Conservation (phyloP, 2,797 vertebrate species). For the Emydoidea blandingii region DNA sequence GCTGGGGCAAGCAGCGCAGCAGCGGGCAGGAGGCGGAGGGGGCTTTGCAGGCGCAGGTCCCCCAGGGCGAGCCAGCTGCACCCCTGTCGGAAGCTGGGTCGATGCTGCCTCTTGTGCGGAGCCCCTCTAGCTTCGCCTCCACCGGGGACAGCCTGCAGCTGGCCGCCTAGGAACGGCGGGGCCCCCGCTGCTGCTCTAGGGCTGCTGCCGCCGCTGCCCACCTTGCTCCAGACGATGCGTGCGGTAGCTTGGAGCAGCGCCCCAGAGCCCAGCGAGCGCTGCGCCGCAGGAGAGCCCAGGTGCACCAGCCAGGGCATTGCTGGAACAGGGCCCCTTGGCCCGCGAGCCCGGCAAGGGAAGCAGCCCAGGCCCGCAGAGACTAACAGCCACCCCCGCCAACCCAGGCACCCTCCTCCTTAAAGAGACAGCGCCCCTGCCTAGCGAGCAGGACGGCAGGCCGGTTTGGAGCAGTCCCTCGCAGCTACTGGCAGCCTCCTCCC, state of each 20-base stretch:
- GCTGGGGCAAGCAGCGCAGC: neutral
- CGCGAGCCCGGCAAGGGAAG: neutral
- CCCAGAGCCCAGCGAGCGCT: too few relatives aligned
- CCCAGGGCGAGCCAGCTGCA: neutral
- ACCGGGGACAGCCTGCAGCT: neutral
- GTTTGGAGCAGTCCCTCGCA: accelerated
- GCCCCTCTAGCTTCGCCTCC: neutral
- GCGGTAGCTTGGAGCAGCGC: neutral
- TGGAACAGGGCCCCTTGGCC: neutral
- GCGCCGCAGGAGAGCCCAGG: neutral
- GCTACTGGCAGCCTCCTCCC: too few relatives aligned
- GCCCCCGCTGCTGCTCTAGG: neutral
- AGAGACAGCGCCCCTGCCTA: neutral
- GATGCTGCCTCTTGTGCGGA: neutral
- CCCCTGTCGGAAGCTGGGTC: neutral
- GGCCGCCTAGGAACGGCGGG: neutral
- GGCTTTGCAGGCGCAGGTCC: neutral
- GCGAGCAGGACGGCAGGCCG: accelerated
- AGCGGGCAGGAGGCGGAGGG: neutral
- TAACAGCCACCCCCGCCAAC: neutral
- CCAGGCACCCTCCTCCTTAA: slow-evolving; percentile 36
- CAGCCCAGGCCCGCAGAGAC: neutral
- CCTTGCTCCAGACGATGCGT: neutral
- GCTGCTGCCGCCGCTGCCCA: neutral
- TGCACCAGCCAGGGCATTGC: neutral